phyloP scores from a whole-genome alignment of 2,113 vertebrate genomes.

The Oreamnos americanus region DNA sequence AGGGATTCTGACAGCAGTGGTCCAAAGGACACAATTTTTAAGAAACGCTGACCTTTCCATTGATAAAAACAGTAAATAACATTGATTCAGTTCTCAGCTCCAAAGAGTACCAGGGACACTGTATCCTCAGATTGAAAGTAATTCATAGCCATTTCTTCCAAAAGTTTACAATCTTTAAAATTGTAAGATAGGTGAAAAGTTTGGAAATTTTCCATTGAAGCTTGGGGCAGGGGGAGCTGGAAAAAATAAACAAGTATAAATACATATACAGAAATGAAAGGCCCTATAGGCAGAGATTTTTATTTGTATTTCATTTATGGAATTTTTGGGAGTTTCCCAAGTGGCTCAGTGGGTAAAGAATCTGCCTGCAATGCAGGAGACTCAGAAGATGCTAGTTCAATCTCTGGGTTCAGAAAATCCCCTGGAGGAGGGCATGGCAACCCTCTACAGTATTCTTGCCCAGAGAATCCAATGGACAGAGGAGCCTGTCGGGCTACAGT shows the following conservation, averaged over 20 bases:
- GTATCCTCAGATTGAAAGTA: background rate
- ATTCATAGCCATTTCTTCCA: background rate
- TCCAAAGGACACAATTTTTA: background rate
- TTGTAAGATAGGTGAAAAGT: background rate
- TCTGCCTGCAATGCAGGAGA: background rate
- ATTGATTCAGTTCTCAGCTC: background rate
- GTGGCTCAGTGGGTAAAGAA: background rate
- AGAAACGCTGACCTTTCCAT: background rate
- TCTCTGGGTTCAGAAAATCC: background rate
- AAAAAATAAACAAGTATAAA: background rate
- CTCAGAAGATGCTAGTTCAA: background rate
- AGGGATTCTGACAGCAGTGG: background rate
- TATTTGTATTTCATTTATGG: background rate
- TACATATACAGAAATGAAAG: background rate
- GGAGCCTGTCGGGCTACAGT: background rate
- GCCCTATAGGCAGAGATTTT: background rate
- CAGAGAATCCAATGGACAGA: background rate
- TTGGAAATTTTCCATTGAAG: background rate
- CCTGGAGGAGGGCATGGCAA: background rate
- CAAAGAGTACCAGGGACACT: background rate
- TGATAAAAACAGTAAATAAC: background rate
- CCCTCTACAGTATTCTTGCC: fast-evolving
- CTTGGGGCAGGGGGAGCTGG: fast-evolving
- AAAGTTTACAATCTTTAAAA: background rate
- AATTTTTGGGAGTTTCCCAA: background rate